Conservation (phyloP, 2,797 vertebrate genomes). For the Chelon labrosus region DNA sequence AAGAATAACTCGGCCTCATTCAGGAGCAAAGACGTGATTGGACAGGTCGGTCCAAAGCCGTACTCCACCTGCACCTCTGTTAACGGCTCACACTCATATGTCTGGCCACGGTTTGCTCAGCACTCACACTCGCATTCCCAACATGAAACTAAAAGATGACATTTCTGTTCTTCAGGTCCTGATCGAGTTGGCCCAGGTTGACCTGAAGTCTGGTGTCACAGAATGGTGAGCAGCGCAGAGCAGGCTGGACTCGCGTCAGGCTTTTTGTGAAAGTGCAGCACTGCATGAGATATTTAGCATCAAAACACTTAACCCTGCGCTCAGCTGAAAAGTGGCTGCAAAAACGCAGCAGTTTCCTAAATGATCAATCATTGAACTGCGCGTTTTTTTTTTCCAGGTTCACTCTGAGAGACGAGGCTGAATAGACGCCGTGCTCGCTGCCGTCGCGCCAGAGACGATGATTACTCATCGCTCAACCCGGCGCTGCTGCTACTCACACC, state of each 20-base stretch:
- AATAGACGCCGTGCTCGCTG: constrained; percentile 54
- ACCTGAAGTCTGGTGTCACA: constrained; percentile 86
- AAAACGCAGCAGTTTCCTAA: too few relatives aligned
- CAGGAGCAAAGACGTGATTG: constrained; percentile 85
- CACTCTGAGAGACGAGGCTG: constrained; percentile 84
- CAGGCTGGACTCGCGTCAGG: neutral
- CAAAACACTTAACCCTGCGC: neutral
- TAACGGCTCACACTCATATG: neutral
- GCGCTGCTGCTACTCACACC: constrained; percentile 61
- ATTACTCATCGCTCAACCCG: constrained; percentile 9
- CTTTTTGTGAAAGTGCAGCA: neutral
- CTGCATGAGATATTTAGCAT: neutral
- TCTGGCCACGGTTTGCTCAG: too few relatives aligned
- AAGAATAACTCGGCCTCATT: constrained; percentile 90
- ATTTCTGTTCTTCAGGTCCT: constrained; percentile 80
- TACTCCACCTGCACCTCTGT: neutral
- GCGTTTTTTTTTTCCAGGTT: constrained; percentile 82
- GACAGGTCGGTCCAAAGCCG: constrained; percentile 71
- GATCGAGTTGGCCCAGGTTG: constrained; percentile 86
- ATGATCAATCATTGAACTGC: neutral
- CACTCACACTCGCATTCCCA: too few relatives aligned
- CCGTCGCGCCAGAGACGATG: neutral
- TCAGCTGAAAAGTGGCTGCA: too few relatives aligned
- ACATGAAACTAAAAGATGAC: neutral
- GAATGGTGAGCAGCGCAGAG: constrained; percentile 87